phyloP scores from a whole-genome alignment of 2,797 vertebrate species.

The Calcarius lapponicus region DNA sequence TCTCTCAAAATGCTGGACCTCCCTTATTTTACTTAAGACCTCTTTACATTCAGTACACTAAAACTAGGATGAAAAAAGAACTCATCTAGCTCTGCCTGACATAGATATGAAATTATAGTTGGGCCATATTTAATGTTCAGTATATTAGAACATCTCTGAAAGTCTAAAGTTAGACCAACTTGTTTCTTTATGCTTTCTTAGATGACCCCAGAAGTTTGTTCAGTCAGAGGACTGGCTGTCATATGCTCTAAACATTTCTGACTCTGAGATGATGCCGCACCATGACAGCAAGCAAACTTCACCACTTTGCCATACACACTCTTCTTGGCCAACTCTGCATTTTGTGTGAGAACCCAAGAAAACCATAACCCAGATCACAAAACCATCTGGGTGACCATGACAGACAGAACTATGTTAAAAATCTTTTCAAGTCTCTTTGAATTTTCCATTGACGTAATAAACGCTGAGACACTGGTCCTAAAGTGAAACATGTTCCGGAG shows the following conservation, averaged over 20 bases:
- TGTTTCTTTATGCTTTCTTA: not conserved
- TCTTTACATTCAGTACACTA: not conserved
- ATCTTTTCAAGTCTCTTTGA: not conserved
- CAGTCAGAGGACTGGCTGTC: not conserved
- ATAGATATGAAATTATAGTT: not conserved
- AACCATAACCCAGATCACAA: not conserved
- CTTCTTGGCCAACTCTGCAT: not conserved
- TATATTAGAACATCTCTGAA: too few relatives aligned
- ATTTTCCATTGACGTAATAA: not conserved
- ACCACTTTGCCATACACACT: not conserved
- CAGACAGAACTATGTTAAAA: not conserved
- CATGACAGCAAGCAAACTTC: not conserved
- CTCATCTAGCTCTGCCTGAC: not conserved
- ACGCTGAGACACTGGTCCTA: not conserved
- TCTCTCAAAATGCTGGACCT: not conserved
- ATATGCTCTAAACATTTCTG: not conserved
- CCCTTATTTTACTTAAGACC: not conserved
- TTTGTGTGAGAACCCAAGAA: not conserved
- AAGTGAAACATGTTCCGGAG: not conserved
- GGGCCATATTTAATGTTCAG: not conserved
- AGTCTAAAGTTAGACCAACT: not conserved
- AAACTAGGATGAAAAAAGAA: not conserved
- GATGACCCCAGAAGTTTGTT: not conserved
- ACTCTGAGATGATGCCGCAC: not conserved
- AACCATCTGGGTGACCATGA: not conserved